A percentile compares a stretch with the other conserved stretches of the same genome.
phyloP scores from a whole-genome alignment of 1,140 invertebrate genomes.

The Philopotamus ludificatus region DNA sequence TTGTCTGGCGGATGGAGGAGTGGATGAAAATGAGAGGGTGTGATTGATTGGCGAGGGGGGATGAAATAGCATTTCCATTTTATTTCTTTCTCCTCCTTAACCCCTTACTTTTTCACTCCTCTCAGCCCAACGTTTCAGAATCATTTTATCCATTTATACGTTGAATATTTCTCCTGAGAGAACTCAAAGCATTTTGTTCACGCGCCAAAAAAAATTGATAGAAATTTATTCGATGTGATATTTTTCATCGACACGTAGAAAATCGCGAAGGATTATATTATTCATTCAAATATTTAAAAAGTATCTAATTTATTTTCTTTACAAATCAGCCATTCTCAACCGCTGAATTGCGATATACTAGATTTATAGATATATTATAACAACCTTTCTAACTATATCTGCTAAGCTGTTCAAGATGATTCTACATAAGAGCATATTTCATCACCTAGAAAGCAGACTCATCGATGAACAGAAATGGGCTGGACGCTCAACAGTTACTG shows the following conservation, averaged over 20 bases:
- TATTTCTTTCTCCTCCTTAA: constrained; percentile 26
- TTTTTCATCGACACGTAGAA: neutral
- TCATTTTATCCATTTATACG: constrained; percentile 29
- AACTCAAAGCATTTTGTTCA: constrained; percentile 10
- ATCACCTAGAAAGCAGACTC: no score
- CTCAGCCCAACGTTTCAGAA: constrained; percentile 20
- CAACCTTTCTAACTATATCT: no score
- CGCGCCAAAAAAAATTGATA: constrained; percentile 17
- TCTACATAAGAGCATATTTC: no score
- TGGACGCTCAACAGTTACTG: no score
- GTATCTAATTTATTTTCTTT: neutral
- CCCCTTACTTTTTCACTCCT: constrained; percentile 20
- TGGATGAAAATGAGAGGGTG: constrained; percentile 5
- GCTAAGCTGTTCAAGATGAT: no score
- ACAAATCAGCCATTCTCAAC: no score
- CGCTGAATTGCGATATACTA: no score
- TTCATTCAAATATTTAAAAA: neutral
- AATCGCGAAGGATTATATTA: neutral
- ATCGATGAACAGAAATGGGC: no score
- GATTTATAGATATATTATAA: no score
- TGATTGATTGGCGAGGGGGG: constrained; percentile 27
- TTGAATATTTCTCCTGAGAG: constrained; percentile 18
- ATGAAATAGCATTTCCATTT: constrained; percentile 32
- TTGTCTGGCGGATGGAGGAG: neutral
- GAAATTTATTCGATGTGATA: constrained; percentile 7